Percentiles rank a stretch among this genome's conserved stretches.
Conservation (phyloP, 1,140 invertebrate genomes). For the Caenorhabditis tropicalis region DNA sequence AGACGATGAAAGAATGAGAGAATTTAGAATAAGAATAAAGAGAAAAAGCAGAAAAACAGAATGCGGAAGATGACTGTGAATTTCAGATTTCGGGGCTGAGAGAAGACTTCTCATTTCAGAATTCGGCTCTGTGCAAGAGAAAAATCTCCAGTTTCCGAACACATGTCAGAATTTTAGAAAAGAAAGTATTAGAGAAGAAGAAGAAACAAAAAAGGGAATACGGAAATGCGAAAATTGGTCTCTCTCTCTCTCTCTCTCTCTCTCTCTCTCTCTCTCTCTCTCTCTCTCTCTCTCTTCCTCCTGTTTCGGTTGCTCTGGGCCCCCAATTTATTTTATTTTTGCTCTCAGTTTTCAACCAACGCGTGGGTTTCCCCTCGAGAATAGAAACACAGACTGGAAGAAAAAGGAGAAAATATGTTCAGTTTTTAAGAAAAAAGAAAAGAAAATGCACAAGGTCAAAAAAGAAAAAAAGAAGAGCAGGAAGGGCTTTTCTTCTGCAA, state of each 20-base stretch:
- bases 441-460: background rate
- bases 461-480: background rate
- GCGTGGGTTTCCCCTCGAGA: constrained; percentile 13
- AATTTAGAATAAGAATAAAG: background rate
- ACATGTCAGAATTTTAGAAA: background rate
- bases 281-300: no score
- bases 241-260: background rate
- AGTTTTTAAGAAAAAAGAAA: background rate
- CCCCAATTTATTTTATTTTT: constrained; percentile 38
- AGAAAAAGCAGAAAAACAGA: background rate
- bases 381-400: background rate
- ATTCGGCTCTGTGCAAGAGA: background rate
- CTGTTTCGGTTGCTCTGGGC: background rate
- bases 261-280: background rate
- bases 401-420: constrained; percentile 14
- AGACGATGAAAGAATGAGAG: background rate
- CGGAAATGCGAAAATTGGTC: constrained; percentile 8
- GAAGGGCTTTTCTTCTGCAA: background rate
- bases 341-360: constrained; percentile 5
- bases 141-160: background rate
- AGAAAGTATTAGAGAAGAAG: background rate
- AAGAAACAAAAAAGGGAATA: constrained; percentile 19
- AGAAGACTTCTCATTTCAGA: background rate
- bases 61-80: constrained; percentile 26
- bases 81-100: background rate